Conservation (phyloP, 2,888 invertebrate genomes). For the Dastarcus helophoroides region DNA sequence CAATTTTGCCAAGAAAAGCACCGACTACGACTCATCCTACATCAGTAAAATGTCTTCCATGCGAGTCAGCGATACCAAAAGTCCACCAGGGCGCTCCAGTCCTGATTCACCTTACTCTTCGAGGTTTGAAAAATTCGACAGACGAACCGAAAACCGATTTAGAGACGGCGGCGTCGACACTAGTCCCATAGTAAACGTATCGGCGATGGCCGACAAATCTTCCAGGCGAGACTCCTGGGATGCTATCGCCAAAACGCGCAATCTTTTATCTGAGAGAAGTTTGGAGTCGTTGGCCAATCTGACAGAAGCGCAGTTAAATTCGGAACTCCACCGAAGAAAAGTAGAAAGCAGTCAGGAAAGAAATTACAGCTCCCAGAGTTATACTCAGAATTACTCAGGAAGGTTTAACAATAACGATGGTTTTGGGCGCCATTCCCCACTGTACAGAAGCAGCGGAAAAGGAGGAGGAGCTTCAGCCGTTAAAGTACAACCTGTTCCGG, state of each 20-base stretch:
- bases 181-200: conserved; percentile 48
- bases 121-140: conserved; percentile 23
- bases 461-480: conserved; percentile 78
- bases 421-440: conserved; percentile 21
- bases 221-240: conserved; percentile 71
- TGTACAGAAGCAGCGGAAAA: conserved; percentile 29
- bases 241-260: conserved; percentile 67
- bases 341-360: conserved; percentile 26
- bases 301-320: conserved; percentile 48
- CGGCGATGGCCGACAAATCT: conserved; percentile 42
- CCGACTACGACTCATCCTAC: conserved; percentile 25
- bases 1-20: conserved; percentile 24
- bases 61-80: conserved; percentile 27
- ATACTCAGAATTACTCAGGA: conserved; percentile 23
- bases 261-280: conserved; percentile 58
- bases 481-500: conserved; percentile 73
- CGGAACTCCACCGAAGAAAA: conserved; percentile 28
- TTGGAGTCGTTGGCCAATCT: conserved; percentile 59
- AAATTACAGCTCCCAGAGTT: conserved; percentile 21
- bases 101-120: conserved; percentile 26
- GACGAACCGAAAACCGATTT: conserved; percentile 10
- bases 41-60: conserved; percentile 32
- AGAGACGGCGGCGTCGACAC: conserved; percentile 39
- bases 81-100: conserved; percentile 29
- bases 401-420: conserved; percentile 18